Evolutionary conservation across 2,888 invertebrate genomes (phyloP).

Genomic region (Fragum sueziense): DNA sequence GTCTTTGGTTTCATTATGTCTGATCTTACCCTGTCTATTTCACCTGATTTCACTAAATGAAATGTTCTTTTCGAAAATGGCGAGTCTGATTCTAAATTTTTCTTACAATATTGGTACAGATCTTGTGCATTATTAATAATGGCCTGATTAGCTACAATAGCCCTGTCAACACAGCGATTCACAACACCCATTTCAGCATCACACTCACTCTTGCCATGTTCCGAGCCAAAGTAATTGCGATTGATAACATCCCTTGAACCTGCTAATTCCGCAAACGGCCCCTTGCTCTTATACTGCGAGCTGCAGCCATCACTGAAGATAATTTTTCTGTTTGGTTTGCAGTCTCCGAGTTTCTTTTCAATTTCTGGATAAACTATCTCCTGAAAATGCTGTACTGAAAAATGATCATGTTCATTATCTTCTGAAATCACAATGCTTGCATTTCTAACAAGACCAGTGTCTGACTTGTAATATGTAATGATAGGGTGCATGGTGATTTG

Average conservation of each 20-base stretch:
- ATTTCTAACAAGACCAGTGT: conserved; percentile 29
- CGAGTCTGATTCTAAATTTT: conserved; percentile 26
- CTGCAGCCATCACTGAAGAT: conserved; percentile 42
- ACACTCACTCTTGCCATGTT: conserved; percentile 36
- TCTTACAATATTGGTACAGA: conserved; percentile 34
- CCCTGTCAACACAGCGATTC: conserved; percentile 24
- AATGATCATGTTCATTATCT: conserved; percentile 43
- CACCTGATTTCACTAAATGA: conserved; percentile 27
- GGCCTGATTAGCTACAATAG: conserved; percentile 27
- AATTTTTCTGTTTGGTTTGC: conserved; percentile 8
- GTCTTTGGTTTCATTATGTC: conserved; percentile 25
- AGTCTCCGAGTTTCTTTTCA: conserved; percentile 13
- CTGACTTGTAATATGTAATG: conserved; percentile 44
- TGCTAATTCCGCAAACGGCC: conserved; percentile 35
- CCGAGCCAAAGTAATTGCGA: conserved; percentile 36
- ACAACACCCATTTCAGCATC: conserved; percentile 23
- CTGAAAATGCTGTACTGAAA: conserved; percentile 36
- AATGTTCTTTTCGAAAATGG: conserved; percentile 35
- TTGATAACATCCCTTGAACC: conserved; percentile 12
- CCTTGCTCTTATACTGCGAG: conserved; percentile 36
- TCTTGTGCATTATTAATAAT: conserved; percentile 36
- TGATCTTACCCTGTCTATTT: conserved; percentile 36
- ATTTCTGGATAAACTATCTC: conserved; percentile 27
- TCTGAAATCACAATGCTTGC: conserved; percentile 39
- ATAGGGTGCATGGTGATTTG: conserved; percentile 59